phyloP scores from a whole-genome alignment of 2,888 invertebrate species.

The Allolobophora icterica region DNA sequence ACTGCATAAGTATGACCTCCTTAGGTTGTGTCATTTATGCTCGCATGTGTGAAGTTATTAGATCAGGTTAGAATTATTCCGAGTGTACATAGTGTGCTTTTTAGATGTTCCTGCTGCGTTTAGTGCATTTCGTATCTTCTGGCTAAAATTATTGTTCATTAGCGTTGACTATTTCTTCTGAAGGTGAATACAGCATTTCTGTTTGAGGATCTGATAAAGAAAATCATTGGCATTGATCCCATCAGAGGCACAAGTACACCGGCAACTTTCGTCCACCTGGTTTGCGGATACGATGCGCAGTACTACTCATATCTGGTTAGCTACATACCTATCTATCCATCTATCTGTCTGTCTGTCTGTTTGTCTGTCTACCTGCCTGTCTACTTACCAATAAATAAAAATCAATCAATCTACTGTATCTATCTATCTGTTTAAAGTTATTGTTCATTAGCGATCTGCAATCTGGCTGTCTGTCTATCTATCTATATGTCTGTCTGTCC shows the following conservation, averaged over 20 bases:
- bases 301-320: constrained; percentile 69
- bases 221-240: constrained; percentile 65
- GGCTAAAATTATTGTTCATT: no score
- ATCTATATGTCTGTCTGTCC: no score
- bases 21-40: neutral
- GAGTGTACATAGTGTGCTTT: neutral
- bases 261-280: constrained; percentile 68
- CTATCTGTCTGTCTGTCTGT: no score
- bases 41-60: neutral
- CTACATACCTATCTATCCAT: neutral
- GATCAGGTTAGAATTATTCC: neutral
- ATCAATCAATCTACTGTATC: no score
- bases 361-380: no score
- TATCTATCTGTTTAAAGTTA: no score
- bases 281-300: constrained; percentile 68
- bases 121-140: no score
- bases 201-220: constrained; percentile 59
- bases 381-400: no score
- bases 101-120: no score
- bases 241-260: constrained; percentile 67
- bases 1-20: no score
- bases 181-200: constrained; percentile 64
- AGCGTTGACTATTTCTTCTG: constrained; percentile 9
- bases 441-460: no score
- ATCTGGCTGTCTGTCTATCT: no score